Evolutionary conservation across 2,113 vertebrate species (phyloP).

Genomic region (Hepsetus odoe): DNA sequence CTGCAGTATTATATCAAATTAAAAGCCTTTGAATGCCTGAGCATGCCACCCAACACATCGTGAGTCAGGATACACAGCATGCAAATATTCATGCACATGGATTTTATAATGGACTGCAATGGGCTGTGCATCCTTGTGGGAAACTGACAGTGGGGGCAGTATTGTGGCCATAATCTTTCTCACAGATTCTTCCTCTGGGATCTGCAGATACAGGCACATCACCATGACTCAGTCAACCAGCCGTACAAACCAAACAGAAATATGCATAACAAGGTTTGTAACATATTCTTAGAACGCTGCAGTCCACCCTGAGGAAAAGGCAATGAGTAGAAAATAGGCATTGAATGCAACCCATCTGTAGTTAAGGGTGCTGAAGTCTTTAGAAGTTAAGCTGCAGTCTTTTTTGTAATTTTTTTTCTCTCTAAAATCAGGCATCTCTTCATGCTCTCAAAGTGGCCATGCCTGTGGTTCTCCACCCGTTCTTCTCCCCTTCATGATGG

Average conservation of each 20-base stretch:
- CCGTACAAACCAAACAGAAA: slow-evolving; percentile 36
- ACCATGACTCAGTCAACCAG: slow-evolving; percentile 31
- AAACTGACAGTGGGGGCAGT: slow-evolving; percentile 27
- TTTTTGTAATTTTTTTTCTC: slow-evolving; percentile 18
- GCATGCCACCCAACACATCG: neutral
- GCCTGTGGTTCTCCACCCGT: slow-evolving; percentile 31
- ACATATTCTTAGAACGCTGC: slow-evolving; percentile 9
- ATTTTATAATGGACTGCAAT: neutral
- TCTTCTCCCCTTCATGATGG: slow-evolving; percentile 25
- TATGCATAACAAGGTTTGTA: slow-evolving; percentile 48
- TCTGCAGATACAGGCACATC: slow-evolving; percentile 39
- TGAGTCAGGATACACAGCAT: slow-evolving; percentile 4
- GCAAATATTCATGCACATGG: neutral
- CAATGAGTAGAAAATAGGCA: slow-evolving; percentile 15
- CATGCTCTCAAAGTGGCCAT: slow-evolving; percentile 35
- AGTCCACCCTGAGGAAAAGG: too few species aligned
- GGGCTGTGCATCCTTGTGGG: slow-evolving; percentile 26
- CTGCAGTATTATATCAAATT: neutral
- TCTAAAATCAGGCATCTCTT: slow-evolving; percentile 19
- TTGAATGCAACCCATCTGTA: neutral
- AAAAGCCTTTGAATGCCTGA: slow-evolving; percentile 14
- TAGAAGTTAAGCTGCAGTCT: slow-evolving; percentile 39
- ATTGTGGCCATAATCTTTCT: slow-evolving; percentile 48
- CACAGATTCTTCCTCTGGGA: slow-evolving; percentile 47
- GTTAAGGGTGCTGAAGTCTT: slow-evolving; percentile 20